Conservation (phyloP, 2,888 invertebrate genomes). For the Asteroscopus sphinx region DNA sequence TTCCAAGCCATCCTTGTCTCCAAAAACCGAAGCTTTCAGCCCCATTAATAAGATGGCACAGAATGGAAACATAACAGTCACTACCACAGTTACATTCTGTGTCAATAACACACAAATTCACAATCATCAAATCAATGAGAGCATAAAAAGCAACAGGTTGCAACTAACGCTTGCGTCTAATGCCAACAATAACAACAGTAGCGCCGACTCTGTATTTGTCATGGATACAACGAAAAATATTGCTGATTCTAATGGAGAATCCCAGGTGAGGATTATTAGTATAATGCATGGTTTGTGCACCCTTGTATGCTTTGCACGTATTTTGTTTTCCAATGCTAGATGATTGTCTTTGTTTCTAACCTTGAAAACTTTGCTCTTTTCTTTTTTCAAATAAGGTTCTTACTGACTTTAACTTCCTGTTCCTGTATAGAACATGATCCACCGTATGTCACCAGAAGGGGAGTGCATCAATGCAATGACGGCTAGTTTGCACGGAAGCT, state of each 20-base stretch:
- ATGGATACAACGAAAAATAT: slow-evolving; percentile 76
- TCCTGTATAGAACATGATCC: slow-evolving; percentile 91
- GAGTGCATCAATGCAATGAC: slow-evolving; percentile 91
- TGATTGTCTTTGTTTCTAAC: slow-evolving; percentile 64
- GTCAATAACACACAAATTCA: slow-evolving; percentile 91
- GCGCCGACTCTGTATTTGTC: slow-evolving; percentile 76
- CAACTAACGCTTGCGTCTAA: slow-evolving; percentile 89
- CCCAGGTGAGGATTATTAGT: slow-evolving; percentile 78
- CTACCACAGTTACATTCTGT: slow-evolving; percentile 96
- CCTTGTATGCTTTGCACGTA: slow-evolving; percentile 63
- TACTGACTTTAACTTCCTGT: slow-evolving; percentile 77
- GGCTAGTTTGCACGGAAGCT: slow-evolving; percentile 92
- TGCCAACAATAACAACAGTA: slow-evolving; percentile 83
- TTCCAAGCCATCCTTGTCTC: slow-evolving; percentile 84
- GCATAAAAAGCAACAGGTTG: slow-evolving; percentile 84
- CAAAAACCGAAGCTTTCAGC: slow-evolving; percentile 84
- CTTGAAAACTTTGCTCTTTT: slow-evolving; percentile 50
- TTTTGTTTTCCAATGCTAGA: slow-evolving; percentile 44
- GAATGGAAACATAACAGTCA: slow-evolving; percentile 94
- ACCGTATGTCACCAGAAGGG: slow-evolving; percentile 93
- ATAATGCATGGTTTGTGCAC: slow-evolving; percentile 68
- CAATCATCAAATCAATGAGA: slow-evolving; percentile 87
- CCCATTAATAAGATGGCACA: slow-evolving; percentile 86
- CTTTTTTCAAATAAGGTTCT: slow-evolving; percentile 57
- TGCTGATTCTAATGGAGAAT: slow-evolving; percentile 78